Evolutionary conservation across 2,113 vertebrate species (phyloP).

Genomic region (Datnioides undecimradiatus): DNA sequence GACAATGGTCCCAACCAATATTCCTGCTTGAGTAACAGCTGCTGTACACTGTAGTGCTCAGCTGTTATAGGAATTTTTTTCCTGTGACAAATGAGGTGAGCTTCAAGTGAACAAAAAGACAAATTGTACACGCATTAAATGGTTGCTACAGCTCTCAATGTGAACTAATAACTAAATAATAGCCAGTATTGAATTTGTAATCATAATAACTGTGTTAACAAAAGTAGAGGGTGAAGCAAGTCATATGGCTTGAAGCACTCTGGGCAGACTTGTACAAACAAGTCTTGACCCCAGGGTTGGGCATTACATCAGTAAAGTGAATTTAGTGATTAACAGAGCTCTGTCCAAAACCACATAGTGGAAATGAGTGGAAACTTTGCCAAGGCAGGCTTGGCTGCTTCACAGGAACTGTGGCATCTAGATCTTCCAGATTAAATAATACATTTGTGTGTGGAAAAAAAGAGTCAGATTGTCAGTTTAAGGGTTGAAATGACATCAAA

Average conservation of each 20-base stretch:
- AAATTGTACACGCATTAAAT: not conserved
- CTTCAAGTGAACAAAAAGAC: not conserved
- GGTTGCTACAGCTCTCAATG: not conserved
- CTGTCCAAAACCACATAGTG: constrained; percentile 10
- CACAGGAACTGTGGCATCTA: not conserved
- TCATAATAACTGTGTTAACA: not conserved
- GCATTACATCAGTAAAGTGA: constrained; percentile 21
- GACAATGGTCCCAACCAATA: not conserved
- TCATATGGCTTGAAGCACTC: not conserved
- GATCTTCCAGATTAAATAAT: constrained; percentile 3
- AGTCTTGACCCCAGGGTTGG: constrained; percentile 7
- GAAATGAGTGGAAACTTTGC: constrained; percentile 12
- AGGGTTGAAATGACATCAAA: not conserved
- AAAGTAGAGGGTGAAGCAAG: not conserved
- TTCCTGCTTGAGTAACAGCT: not conserved
- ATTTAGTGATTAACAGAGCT: constrained; percentile 26
- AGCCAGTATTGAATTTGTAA: not conserved
- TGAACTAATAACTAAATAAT: not conserved
- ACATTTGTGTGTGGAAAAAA: not conserved
- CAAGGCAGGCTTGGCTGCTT: not conserved
- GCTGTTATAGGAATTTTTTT: not conserved
- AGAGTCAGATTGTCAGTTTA: not conserved
- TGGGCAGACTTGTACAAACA: not conserved
- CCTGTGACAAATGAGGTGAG: too few species aligned
- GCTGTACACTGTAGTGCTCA: not conserved